Base-by-base conservation (phyloP, 2,797 vertebrate genomes). In the Rousettus madagascariensis region DNA sequence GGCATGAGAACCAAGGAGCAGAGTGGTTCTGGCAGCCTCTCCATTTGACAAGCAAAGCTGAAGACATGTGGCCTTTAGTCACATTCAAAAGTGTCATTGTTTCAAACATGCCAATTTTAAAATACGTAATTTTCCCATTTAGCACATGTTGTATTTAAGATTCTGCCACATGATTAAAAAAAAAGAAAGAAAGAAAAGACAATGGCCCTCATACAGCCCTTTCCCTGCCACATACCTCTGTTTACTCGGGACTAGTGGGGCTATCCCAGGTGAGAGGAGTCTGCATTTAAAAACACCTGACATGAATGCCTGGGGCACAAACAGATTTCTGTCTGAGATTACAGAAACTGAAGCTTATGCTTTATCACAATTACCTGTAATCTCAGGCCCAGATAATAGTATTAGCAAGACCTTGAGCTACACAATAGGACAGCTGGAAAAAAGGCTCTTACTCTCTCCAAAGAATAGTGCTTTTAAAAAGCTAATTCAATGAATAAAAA, bases 331-430 rank as follows among this genome's bases (percentile, higher is more conserved):
- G 93, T 98, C 95, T 92, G 83, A 92, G 97, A 98, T 96, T 93
- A 97, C 0, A 98, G 97, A 97, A 97, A 97, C 82, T 83, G 90
- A 97, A 98, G 97, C 75, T 94, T 96, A 96, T 97, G 88, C 91
- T 97, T 97, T 97, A 97, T 95, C 97, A 97, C 96, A 97, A 84
- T 87, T 97, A 96, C 97, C 97, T 98, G 91, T 95, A 98, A 97
- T 79, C 91, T 91, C 74, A 63, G 75, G 95, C 96, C 93, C 94
- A 97, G 96, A 98, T 94, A 98, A 97, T 90, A 88, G 75, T 19
- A 96, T 95, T 97, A 98, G 94, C 69, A 97, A 97, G 68, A 97
- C 88, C 92, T 71, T 36, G n/a, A 97, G 84, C 95, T 79, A 80
- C 59, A 97, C 94, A 98, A 97, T 6, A 96, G 95, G 97, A 98